A percentile compares a stretch with the other conserved stretches of the same genome.
Evolutionary conservation across 1,140 invertebrate genomes (phyloP).

Genomic region (Heliconius himera): DNA sequence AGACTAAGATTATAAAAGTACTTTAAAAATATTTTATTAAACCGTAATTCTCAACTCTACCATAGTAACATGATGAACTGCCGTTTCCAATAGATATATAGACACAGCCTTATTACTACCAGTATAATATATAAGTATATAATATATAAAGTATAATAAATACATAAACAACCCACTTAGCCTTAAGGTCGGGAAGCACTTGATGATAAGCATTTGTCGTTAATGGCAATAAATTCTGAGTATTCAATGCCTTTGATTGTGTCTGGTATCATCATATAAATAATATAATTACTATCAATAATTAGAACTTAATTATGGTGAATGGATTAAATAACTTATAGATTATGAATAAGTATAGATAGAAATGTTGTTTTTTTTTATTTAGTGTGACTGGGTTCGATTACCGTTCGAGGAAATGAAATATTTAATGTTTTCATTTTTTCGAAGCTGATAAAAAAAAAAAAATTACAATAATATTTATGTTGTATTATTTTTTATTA

Average conservation of each 20-base stretch:
- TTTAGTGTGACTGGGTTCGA: too few species aligned
- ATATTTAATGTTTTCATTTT: too few species aligned
- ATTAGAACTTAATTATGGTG: background rate
- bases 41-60: too few species aligned
- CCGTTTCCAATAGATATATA: too few species aligned
- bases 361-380: background rate
- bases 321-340: constrained; percentile 11
- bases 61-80: too few species aligned
- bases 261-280: constrained; percentile 20
- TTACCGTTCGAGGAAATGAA: too few species aligned
- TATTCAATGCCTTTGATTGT: constrained; percentile 22
- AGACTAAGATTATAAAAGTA: too few species aligned
- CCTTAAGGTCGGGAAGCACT: constrained; percentile 27
- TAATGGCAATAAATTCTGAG: constrained; percentile 30
- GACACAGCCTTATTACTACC: too few species aligned
- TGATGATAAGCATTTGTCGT: constrained; percentile 16
- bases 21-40: too few species aligned
- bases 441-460: too few species aligned
- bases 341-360: background rate
- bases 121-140: background rate
- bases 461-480: too few species aligned
- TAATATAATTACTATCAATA: background rate
- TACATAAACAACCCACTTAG: constrained; percentile 5
- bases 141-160: background rate
- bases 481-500: too few species aligned